A percentile compares a stretch with the other conserved stretches of the same genome.
Conservation (phyloP, 1,140 invertebrate species). For the Danaus melanippus region DNA sequence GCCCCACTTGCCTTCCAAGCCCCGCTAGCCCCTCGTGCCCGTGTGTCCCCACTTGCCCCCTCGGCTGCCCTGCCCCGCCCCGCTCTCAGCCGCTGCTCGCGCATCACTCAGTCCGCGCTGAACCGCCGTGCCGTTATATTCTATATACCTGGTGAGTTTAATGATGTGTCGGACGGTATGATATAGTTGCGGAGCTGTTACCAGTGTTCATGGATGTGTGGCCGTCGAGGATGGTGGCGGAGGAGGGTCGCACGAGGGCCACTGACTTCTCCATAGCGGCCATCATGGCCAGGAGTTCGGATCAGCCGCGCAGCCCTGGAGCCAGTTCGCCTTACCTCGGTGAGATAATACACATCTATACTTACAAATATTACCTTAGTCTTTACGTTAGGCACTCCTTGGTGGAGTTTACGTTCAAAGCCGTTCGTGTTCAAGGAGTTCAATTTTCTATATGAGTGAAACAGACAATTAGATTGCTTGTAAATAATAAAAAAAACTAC, state of each 20-base stretch:
- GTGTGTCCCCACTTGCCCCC: slow-evolving; percentile 25
- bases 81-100: slow-evolving; percentile 23
- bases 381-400: too few species aligned
- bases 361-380: too few species aligned
- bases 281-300: slow-evolving; percentile 86
- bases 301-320: slow-evolving; percentile 70
- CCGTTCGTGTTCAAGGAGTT: too few species aligned
- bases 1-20: slow-evolving; percentile 6
- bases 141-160: slow-evolving; percentile 4
- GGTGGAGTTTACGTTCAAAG: too few species aligned
- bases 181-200: slow-evolving; percentile 31
- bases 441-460: too few species aligned
- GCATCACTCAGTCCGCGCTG: slow-evolving; percentile 52
- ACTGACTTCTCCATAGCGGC: slow-evolving; percentile 95
- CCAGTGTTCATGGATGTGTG: slow-evolving; percentile 64
- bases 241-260: slow-evolving; percentile 74
- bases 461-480: too few species aligned
- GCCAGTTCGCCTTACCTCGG: slow-evolving; percentile 46
- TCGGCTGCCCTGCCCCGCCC: slow-evolving; percentile 17
- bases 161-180: slow-evolving; percentile 51
- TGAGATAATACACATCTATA: slow-evolving; percentile 22
- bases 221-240: slow-evolving; percentile 73
- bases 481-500: too few species aligned
- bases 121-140: slow-evolving; percentile 44
- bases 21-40: slow-evolving; percentile 23